Conservation (phyloP, 2,113 vertebrate species). For the Probosciger aterrimus region DNA sequence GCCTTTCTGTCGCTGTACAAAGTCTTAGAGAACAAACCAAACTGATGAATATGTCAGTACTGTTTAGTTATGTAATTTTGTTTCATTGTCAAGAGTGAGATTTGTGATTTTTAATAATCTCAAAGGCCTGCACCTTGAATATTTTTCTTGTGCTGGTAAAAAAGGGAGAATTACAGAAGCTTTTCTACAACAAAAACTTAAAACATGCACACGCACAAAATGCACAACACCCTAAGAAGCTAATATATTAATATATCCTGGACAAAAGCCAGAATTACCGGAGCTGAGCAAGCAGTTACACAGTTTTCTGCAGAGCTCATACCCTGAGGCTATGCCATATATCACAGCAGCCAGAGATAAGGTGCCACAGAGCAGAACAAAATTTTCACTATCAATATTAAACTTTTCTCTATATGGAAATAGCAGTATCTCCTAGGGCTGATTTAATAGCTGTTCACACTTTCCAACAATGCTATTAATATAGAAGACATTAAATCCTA, state of each 20-base stretch:
- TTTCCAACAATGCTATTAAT: slow-evolving; percentile 14
- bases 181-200: neutral
- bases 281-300: neutral
- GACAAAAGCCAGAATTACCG: neutral
- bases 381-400: slow-evolving; percentile 28
- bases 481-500: slow-evolving; percentile 14
- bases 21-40: neutral
- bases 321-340: neutral
- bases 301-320: neutral
- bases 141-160: neutral
- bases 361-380: neutral
- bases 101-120: neutral
- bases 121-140: neutral
- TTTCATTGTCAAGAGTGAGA: neutral
- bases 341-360: slow-evolving; percentile 9
- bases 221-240: neutral
- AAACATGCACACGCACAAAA: neutral
- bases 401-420: slow-evolving; percentile 32
- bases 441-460: slow-evolving; percentile 33
- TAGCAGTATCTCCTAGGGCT: slow-evolving; percentile 17
- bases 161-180: neutral
- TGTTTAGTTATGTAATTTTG: neutral
- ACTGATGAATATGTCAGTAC: neutral
- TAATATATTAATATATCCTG: neutral
- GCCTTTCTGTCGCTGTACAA: neutral